Evolutionary conservation across 1,140 invertebrate species (phyloP).

Genomic region (Gryon sp.): DNA sequence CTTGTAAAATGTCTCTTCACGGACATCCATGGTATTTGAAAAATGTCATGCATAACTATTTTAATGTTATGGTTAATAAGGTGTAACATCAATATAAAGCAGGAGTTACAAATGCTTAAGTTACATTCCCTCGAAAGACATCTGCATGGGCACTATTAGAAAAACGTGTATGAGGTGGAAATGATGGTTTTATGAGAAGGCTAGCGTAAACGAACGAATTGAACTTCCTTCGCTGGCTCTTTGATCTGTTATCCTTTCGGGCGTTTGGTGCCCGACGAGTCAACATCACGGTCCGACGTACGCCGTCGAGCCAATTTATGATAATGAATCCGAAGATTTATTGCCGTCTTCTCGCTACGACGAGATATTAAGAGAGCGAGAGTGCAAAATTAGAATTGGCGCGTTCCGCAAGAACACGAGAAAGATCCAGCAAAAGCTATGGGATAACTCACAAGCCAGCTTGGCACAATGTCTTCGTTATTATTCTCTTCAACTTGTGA

Average conservation of each 20-base stretch:
- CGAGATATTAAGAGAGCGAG: conserved; percentile 68
- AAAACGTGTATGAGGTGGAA: background rate
- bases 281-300: conserved; percentile 64
- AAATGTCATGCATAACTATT: no score
- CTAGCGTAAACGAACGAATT: conserved; percentile 64
- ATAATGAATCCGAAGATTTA: conserved; percentile 71
- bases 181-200: conserved; percentile 62
- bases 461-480: conserved; percentile 63
- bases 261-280: conserved; percentile 50
- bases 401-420: conserved; percentile 41
- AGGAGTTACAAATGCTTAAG: no score
- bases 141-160: no score
- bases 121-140: no score
- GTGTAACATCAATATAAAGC: no score
- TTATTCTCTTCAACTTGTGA: conserved; percentile 30
- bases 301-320: conserved; percentile 68
- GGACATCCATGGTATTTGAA: no score
- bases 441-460: conserved; percentile 40
- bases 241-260: conserved; percentile 66
- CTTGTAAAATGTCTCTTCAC: no score
- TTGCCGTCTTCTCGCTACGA: conserved; percentile 66
- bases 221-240: conserved; percentile 61
- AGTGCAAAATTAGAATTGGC: conserved; percentile 69
- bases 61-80: no score
- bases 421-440: conserved; percentile 53